A percentile compares a stretch with the other conserved stretches of the same genome.
Conservation (phyloP, 2,797 vertebrate genomes). For the Malacoctenus gilli region DNA sequence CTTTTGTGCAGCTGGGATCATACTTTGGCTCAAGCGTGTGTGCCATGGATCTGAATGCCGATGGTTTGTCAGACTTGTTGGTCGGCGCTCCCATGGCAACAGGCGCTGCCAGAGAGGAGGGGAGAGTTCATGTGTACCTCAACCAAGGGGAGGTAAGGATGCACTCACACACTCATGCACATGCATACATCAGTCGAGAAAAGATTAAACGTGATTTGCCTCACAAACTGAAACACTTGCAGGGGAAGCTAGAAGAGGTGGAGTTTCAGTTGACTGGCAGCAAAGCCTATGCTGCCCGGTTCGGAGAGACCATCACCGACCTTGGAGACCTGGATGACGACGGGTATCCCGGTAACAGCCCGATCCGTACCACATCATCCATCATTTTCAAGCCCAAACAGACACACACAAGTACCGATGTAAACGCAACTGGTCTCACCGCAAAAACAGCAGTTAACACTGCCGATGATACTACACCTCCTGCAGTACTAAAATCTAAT, state of each 20-base stretch:
- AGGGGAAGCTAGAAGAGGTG: conserved; percentile 85
- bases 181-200: too few species aligned
- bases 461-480: too few species aligned
- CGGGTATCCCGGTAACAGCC: conserved; percentile 88
- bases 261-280: conserved; percentile 85
- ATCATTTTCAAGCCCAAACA: too few species aligned
- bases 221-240: conserved; percentile 25
- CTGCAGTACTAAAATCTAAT: too few species aligned
- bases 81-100: conserved; percentile 92
- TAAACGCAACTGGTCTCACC: too few species aligned
- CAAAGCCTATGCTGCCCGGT: conserved; percentile 88
- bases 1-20: conserved; percentile 86
- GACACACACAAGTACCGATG: too few species aligned
- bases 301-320: conserved; percentile 90
- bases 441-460: too few species aligned
- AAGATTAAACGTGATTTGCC: too few species aligned
- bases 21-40: conserved; percentile 94
- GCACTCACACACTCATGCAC: background rate
- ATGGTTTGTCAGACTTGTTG: conserved; percentile 93
- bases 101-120: conserved; percentile 86
- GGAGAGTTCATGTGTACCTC: conserved; percentile 92
- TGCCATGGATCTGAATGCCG: conserved; percentile 90
- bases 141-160: conserved; percentile 87
- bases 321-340: conserved; percentile 96
- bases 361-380: conserved; percentile 8